Percentiles rank a stretch among this genome's conserved stretches.
Conservation (phyloP, 1,140 invertebrate species). For the Aphelinus atriplicis region DNA sequence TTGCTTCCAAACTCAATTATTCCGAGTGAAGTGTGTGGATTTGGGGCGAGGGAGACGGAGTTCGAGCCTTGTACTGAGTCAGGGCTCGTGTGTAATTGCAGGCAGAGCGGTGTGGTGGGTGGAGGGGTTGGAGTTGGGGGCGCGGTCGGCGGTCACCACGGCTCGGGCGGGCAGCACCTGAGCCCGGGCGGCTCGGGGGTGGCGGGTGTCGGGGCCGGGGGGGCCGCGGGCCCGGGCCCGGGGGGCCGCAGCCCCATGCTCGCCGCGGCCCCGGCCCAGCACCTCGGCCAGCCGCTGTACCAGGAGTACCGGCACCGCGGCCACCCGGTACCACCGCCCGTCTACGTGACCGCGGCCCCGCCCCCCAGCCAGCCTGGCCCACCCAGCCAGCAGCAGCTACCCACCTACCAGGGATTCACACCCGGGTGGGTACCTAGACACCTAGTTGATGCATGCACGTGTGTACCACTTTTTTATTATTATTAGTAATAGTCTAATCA, state of each 20-base stretch:
- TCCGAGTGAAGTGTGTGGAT: no score
- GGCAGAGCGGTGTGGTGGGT: slow-evolving; percentile 63
- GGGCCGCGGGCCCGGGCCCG: slow-evolving; percentile 47
- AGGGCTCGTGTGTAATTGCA: slow-evolving; percentile 55
- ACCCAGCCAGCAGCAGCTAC: slow-evolving; percentile 64
- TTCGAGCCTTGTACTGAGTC: no score
- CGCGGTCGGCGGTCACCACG: background rate
- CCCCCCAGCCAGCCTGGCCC: slow-evolving; percentile 53
- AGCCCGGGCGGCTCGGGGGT: slow-evolving; percentile 51
- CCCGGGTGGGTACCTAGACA: slow-evolving; percentile 67
- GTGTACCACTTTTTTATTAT: slow-evolving; percentile 61
- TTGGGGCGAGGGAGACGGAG: no score
- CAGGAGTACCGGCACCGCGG: slow-evolving; percentile 63
- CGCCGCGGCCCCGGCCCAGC: slow-evolving; percentile 50
- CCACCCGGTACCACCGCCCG: slow-evolving; percentile 62
- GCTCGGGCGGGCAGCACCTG: slow-evolving; percentile 60
- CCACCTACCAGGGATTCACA: slow-evolving; percentile 67
- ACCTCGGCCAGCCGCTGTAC: slow-evolving; percentile 64
- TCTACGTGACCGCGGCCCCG: slow-evolving; percentile 63
- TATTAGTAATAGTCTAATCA: slow-evolving; percentile 20
- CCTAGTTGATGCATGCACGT: slow-evolving; percentile 66
- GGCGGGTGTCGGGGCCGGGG: background rate
- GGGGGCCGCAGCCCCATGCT: slow-evolving; percentile 60
- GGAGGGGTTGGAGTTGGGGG: slow-evolving; percentile 46
- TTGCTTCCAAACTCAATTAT: no score